Conservation (phyloP, 2,797 vertebrate genomes). For the Enteromius radiatus region DNA sequence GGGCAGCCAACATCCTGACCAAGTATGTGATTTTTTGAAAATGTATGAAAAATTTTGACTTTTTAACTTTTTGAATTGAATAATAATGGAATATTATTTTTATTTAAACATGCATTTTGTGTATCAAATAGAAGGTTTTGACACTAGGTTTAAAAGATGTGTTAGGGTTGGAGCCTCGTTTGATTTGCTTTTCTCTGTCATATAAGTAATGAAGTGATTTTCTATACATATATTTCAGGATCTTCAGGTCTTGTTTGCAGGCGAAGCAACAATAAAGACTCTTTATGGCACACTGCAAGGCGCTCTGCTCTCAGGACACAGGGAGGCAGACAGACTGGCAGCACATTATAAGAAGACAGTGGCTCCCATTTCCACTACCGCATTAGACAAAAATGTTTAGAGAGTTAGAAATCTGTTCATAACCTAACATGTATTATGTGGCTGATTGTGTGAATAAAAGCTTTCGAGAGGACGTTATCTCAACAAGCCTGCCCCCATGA, state of each 20-base stretch:
- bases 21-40: conserved; percentile 47
- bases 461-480: neutral
- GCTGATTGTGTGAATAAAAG: neutral
- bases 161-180: neutral
- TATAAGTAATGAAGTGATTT: neutral
- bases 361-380: conserved; percentile 5
- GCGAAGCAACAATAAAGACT: conserved; percentile 63
- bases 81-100: neutral
- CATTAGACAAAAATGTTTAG: conserved; percentile 18
- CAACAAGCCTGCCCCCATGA: conserved; percentile 6
- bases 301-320: conserved; percentile 60
- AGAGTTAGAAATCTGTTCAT: neutral
- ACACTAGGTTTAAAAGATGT: neutral
- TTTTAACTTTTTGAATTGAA: neutral
- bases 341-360: conserved; percentile 43
- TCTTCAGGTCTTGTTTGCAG: conserved; percentile 65
- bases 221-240: conserved; percentile 51
- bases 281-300: conserved; percentile 65
- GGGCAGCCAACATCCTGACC: conserved; percentile 22
- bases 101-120: neutral
- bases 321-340: conserved; percentile 64
- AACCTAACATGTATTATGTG: neutral
- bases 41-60: too few species aligned
- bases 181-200: neutral
- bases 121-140: neutral